phyloP scores from a whole-genome alignment of 2,113 vertebrate genomes.

The Upupa epops region DNA sequence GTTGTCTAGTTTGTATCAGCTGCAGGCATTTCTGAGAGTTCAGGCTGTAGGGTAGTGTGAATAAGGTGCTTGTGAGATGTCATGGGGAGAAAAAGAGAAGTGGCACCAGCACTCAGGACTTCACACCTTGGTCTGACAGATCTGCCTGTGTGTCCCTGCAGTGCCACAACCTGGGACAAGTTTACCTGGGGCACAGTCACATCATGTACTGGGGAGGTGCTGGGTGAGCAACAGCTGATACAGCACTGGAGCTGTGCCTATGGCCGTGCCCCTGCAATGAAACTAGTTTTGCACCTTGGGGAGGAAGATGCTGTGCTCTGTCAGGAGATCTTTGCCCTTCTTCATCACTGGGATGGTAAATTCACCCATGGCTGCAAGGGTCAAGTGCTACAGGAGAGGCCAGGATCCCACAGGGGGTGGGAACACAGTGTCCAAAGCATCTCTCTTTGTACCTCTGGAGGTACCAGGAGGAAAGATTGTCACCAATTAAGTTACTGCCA shows the following conservation, averaged over 20 bases:
- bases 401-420: neutral
- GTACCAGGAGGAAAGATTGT: neutral
- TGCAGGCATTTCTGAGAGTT: neutral
- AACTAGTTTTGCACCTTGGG: neutral
- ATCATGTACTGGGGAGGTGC: accelerated
- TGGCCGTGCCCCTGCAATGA: neutral
- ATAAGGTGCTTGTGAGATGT: neutral
- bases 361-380: neutral
- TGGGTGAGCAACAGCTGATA: accelerated
- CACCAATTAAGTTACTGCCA: neutral
- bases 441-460: neutral
- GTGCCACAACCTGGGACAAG: neutral
- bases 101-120: neutral
- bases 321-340: neutral
- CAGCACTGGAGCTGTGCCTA: neutral
- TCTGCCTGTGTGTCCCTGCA: neutral
- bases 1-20: neutral
- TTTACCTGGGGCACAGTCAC: neutral
- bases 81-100: neutral
- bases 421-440: neutral
- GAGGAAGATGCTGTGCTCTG: neutral
- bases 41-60: neutral
- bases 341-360: neutral
- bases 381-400: neutral
- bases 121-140: neutral